Evolutionary conservation across 1,140 invertebrate species (phyloP).

Genomic region (Aphidius ervi): DNA sequence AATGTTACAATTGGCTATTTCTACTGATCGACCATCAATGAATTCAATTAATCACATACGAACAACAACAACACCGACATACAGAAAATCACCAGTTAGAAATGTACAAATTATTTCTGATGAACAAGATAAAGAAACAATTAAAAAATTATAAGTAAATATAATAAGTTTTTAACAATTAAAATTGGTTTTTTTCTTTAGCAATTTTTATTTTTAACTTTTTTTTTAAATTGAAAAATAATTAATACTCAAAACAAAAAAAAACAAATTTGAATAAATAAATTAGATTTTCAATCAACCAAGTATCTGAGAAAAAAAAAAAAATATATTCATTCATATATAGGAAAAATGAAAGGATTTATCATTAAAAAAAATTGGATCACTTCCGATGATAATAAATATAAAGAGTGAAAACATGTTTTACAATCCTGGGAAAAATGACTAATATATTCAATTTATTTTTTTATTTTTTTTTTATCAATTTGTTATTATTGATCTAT

Average conservation of each 20-base stretch:
- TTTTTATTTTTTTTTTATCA: neutral
- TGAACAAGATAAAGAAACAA: conserved; percentile 38
- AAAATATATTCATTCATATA: too few relatives aligned
- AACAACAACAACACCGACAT: conserved; percentile 36
- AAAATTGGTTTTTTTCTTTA: too few relatives aligned
- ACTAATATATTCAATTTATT: neutral
- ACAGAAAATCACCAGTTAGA: conserved; percentile 43
- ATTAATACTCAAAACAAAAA: too few relatives aligned
- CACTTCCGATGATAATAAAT: neutral
- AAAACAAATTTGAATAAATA: too few relatives aligned
- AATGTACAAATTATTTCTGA: conserved; percentile 47
- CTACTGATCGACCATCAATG: conserved; percentile 54
- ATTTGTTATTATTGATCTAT: neutral
- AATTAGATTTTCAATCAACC: too few relatives aligned
- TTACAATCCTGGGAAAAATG: conserved; percentile 9
- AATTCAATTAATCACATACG: conserved; percentile 25
- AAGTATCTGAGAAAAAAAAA: too few relatives aligned
- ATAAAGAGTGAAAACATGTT: conserved; percentile 6
- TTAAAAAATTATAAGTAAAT: conserved; percentile 40
- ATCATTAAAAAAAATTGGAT: too few relatives aligned
- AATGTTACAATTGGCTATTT: conserved; percentile 67
- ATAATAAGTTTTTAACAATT: neutral
- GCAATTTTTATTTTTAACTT: neutral
- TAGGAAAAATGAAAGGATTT: too few relatives aligned
- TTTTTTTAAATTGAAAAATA: too few relatives aligned